Base-by-base conservation (phyloP, 1,140 invertebrate species). In the Arctopsyche grandis region DNA sequence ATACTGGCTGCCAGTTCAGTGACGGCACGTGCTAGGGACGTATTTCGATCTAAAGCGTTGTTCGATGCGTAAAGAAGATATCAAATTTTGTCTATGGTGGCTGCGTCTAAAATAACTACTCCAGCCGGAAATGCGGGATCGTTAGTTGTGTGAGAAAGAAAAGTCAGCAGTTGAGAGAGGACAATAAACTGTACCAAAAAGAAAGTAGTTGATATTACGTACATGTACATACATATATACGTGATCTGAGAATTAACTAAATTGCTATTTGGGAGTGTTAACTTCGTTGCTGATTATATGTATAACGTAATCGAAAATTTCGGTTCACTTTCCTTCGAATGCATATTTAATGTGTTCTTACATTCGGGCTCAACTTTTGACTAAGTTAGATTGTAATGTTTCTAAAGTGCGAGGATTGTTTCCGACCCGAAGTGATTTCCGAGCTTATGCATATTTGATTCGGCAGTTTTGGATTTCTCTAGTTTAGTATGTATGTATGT, bases 91-190 rank as follows among this genome's bases (percentile, higher is more conserved):
- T 66, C 1, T 22, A 66, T 52, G 16, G 48, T 52, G 3, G 48
- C 48, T 52, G 14, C 22, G n/a, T 60, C 16, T 24, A 60, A 60
- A 66, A 66, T 66, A 66, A 66, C 63, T n/a, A 26, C 48, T 52
- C 12, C 26, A 24, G 63, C 63, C 63, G 63, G 63, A 66, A 66
- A 66, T 29, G 63, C 24, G 63, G 9, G 63, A 22, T 66, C 63
- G 63, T 66, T 66, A 24, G 63, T 60, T 60, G 9, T 60, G 5
- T 60, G 21, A 60, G 56, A 60, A 60, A 60, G 56, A 19, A 19
- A 60, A 60, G 56, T 21, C 48, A 52, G 48, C 19, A 21, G 16
- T n/a, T 66, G 21, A 14, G 63, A 10, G 63, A 66, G 21, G 63
- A 66, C 63, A 66, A 66, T 66, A 29, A 66, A 66, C 24, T n/a